Conservation (phyloP, 2,888 invertebrate genomes). For the Oxystoma pomonae region DNA sequence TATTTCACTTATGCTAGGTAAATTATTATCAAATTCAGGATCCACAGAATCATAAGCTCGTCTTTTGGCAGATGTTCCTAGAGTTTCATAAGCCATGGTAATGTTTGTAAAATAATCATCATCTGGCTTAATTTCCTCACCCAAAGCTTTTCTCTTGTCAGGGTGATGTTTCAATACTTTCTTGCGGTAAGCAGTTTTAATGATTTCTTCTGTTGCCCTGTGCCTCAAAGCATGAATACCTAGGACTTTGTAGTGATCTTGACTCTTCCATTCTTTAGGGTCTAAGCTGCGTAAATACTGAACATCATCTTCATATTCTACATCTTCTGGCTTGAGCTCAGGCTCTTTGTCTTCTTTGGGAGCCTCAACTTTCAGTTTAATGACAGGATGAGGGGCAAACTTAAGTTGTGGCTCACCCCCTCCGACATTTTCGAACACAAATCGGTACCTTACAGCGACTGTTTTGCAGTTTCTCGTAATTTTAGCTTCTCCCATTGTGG, state of each 20-base stretch:
- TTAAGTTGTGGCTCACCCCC: conserved; percentile 37
- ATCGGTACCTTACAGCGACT: conserved; percentile 43
- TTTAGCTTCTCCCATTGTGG: conserved; percentile 42
- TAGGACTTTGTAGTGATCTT: conserved; percentile 95
- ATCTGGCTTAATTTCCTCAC: conserved; percentile 82
- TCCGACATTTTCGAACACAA: conserved; percentile 37
- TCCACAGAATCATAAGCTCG: conserved; percentile 96
- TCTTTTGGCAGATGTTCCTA: conserved; percentile 75
- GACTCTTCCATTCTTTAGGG: conserved; percentile 96
- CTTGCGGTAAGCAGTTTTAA: conserved; percentile 87
- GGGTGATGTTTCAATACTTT: conserved; percentile 95
- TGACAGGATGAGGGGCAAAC: conserved; percentile 42
- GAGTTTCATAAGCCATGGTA: conserved; percentile 92
- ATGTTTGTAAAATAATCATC: conserved; percentile 99
- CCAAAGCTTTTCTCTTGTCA: conserved; percentile 90
- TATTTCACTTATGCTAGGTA: conserved; percentile 72
- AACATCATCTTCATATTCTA: conserved; percentile 68
- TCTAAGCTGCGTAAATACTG: conserved; percentile 82
- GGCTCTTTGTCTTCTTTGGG: conserved; percentile 38
- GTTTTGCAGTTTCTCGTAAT: conserved; percentile 35
- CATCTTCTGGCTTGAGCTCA: conserved; percentile 35
- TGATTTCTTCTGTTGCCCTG: conserved; percentile 87
- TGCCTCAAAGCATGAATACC: conserved; percentile 81
- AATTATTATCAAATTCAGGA: conserved; percentile 84
- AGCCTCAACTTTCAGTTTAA: conserved; percentile 36